Base-by-base conservation (phyloP, 2,888 invertebrate species). In the Agelastica alni region DNA sequence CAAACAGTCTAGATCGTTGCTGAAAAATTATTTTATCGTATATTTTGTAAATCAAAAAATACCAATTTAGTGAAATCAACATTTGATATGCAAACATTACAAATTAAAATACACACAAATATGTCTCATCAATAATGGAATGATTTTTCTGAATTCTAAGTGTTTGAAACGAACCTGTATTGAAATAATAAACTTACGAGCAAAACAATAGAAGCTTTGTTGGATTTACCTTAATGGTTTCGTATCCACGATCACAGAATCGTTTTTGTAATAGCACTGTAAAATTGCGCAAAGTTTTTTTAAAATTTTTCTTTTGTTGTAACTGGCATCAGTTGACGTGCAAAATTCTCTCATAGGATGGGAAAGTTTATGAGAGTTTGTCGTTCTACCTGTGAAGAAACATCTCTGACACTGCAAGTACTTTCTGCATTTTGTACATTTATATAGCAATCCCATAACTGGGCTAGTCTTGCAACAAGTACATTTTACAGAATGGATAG, bases 331-430 rank as follows among this genome's bases (percentile, higher is more conserved):
- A 2, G 46, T 51, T 10, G 22, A 80, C 4, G 75, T 75, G 66
- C 83, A 85, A 70, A 83, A 85, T 73, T 87, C 87, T 66, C 83
- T 81, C 70, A 85, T 81, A 2, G 85, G 82, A 75, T 88, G 88
- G 39, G 81, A 80, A 32, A 83, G 70, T 72, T 86, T 87, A 70
- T 88, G 88, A 26, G 81, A 80, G 64, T 81, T 80, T 54, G 80
- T 83, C 17, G 75, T 78, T 64, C 80, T 78, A 2, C 85, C 85
- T 51, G 79, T 78, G 53, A 87, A 81, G 73, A 87, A 88, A 72
- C 88, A 88, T 22, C 78, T 76, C 70, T 87, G 87, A 67, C 88
- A 88, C 63, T 86, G 82, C 66, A 84, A 82, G 68, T 85, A 87
- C 54, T 80, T 80, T 28, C 84, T 78, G 70, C 86, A 88, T 65